phyloP scores from a whole-genome alignment of 2,888 invertebrate species.

The Axea sp. region DNA sequence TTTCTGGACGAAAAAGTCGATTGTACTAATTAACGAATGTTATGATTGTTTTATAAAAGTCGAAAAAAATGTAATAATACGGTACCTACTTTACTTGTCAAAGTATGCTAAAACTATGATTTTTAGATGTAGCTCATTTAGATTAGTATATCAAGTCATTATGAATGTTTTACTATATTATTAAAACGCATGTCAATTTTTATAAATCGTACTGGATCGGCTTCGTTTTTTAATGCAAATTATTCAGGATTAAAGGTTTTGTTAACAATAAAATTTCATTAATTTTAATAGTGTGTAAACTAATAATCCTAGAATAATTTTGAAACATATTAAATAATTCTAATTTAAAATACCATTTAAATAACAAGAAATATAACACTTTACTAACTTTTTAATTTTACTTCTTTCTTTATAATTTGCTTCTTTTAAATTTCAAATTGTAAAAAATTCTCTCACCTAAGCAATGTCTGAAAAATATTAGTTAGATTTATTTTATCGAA shows the following conservation, averaged over 20 bases:
- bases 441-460: too few species aligned
- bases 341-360: too few species aligned
- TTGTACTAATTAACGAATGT: slow-evolving; percentile 65
- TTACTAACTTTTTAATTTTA: too few species aligned
- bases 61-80: slow-evolving; percentile 66
- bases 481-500: too few species aligned
- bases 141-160: slow-evolving; percentile 41
- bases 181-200: slow-evolving; percentile 38
- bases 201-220: slow-evolving; percentile 45
- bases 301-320: slow-evolving; percentile 9
- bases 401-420: too few species aligned
- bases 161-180: slow-evolving; percentile 11
- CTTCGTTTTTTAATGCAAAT: slow-evolving; percentile 23
- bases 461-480: too few species aligned
- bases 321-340: slow-evolving; percentile 1
- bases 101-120: slow-evolving; percentile 76
- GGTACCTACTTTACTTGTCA: slow-evolving; percentile 79
- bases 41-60: slow-evolving; percentile 60
- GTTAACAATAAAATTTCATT: too few species aligned
- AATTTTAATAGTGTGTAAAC: not conserved
- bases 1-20: slow-evolving; percentile 32
- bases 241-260: slow-evolving; percentile 8
- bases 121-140: slow-evolving; percentile 67
- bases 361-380: too few species aligned
- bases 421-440: too few species aligned